These are phyloP conservation scores for Thryonomys swinderianus DNA, from an alignment of 2,113 vertebrate species.

Conservation along the genomic window DNA sequence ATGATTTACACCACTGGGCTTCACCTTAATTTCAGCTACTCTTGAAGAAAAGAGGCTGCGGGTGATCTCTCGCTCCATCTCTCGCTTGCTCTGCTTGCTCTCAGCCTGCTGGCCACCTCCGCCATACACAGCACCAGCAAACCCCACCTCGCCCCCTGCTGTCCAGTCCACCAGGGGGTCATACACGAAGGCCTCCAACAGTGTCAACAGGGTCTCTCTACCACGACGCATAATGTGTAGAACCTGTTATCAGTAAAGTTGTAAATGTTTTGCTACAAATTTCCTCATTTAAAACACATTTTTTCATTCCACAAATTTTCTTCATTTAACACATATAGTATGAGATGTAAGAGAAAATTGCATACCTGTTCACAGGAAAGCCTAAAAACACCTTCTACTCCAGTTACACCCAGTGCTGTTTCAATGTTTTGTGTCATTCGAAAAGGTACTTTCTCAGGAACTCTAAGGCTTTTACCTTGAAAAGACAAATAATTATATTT, in stretches of 20 bases:
- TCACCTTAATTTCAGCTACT: slow-evolving; percentile 98
- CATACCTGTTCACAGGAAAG: slow-evolving; percentile 98
- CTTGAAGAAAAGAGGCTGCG: slow-evolving; percentile 98
- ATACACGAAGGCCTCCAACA: slow-evolving; percentile 98
- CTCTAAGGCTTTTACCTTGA: slow-evolving; percentile 97
- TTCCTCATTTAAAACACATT: not conserved
- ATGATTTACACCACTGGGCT: not conserved
- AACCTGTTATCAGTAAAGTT: slow-evolving; percentile 86
- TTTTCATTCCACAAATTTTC: not conserved
- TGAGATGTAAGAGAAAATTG: not conserved
- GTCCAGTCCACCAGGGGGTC: slow-evolving; percentile 99
- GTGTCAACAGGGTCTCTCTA: slow-evolving; percentile 95
- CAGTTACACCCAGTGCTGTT: slow-evolving; percentile 96
- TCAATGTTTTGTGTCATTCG: slow-evolving; percentile 99
- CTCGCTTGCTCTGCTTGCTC: slow-evolving; percentile 97
- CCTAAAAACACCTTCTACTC: slow-evolving; percentile 98
- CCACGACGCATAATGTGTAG: slow-evolving; percentile 98
- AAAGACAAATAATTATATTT: slow-evolving; percentile 76
- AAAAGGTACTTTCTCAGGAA: slow-evolving; percentile 98
- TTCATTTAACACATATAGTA: not conserved
- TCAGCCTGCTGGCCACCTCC: slow-evolving; percentile 98
- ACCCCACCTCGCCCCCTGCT: slow-evolving; percentile 97
- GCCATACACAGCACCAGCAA: slow-evolving; percentile 98
- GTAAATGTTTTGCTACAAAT: not conserved
- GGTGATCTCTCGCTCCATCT: slow-evolving; percentile 99